Base-by-base conservation (phyloP, 2,113 vertebrate genomes). In the Megaceryle torquata region DNA sequence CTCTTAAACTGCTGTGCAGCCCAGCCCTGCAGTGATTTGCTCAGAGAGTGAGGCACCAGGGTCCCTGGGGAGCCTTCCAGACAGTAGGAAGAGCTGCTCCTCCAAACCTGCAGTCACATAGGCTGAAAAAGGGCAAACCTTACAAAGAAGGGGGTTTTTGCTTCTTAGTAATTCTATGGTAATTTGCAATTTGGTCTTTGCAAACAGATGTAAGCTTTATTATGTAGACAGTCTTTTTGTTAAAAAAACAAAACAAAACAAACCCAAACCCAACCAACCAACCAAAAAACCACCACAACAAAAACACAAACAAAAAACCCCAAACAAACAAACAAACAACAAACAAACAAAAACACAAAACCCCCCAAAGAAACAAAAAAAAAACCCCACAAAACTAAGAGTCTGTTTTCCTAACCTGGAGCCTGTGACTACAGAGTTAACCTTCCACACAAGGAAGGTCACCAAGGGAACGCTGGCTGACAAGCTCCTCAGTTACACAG, bases 391-490 rank as follows among this genome's bases (percentile, higher is more conserved):
- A 37, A 37, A 41, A 41, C 39, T 41, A 64, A 41, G 31, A 57
- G 50, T 24, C 17, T 29, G 7, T 41, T 31, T 68, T 1, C 10
- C 10, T 51, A 68, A 57, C 9, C 6, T 2, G 1, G 48, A 21
- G 11, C 22, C 25, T 0, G 2, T 35, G 15, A 53, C 54, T 46
- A 3, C 3, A 29, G 21, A 19, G 35, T 20, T 46, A 51, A 10
- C 25, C 22, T 53, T 61, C 51, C 46, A 22, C 13, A 21, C 24
- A 12, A 7, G 24, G 28, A 76, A 56, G 53, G 28, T 6, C 0
- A 3, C 25, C 0, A 1, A 35, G 8, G 15, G 31, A 46, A 22
- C 2, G 0, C 9, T 0, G 10, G 5, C 53, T 35, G 57, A 33
- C 33, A 0, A 3, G 33, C 37, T 74, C 22, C 24, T 20, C 25